These are phyloP conservation scores for Acipenser oxyrinchus DNA, from an alignment of 2,797 vertebrate species.

Conservation along the genomic window DNA sequence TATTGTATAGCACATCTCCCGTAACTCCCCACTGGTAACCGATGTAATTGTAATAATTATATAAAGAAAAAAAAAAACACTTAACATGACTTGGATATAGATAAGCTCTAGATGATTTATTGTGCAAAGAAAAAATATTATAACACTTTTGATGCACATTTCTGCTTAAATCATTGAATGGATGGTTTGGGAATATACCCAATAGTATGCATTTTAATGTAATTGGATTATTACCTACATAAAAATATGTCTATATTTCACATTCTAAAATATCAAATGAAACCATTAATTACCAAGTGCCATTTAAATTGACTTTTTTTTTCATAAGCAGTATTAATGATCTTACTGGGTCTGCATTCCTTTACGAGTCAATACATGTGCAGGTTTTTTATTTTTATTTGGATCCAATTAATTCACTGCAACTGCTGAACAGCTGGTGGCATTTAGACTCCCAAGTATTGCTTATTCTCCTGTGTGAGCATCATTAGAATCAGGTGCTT, in stretches of 20 bases:
- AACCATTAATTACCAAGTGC: slow-evolving; percentile 59
- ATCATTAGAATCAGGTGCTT: slow-evolving; percentile 76
- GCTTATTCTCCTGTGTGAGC: slow-evolving; percentile 67
- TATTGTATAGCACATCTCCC: slow-evolving; percentile 38
- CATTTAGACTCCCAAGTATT: slow-evolving; percentile 76
- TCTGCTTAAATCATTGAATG: slow-evolving; percentile 43
- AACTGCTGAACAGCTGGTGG: slow-evolving; percentile 74
- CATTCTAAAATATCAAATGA: slow-evolving; percentile 35
- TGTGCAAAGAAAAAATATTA: slow-evolving; percentile 32
- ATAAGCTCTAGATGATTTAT: slow-evolving; percentile 34
- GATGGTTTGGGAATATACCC: slow-evolving; percentile 20
- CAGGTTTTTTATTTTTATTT: slow-evolving; percentile 53
- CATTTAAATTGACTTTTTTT: slow-evolving; percentile 57
- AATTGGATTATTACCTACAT: slow-evolving; percentile 32
- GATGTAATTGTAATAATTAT: slow-evolving; percentile 52
- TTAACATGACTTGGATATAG: slow-evolving; percentile 40
- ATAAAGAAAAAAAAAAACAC: slow-evolving; percentile 37
- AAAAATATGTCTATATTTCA: slow-evolving; percentile 35
- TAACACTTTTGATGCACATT: slow-evolving; percentile 36
- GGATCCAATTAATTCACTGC: slow-evolving; percentile 74
- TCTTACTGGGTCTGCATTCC: slow-evolving; percentile 56
- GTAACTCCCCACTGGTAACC: slow-evolving; percentile 37
- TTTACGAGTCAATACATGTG: slow-evolving; percentile 60
- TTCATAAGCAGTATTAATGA: slow-evolving; percentile 71
- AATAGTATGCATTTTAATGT: slow-evolving; percentile 27